Evolutionary conservation across 2,797 vertebrate genomes (phyloP).

Genomic region (Bufotes viridis): DNA sequence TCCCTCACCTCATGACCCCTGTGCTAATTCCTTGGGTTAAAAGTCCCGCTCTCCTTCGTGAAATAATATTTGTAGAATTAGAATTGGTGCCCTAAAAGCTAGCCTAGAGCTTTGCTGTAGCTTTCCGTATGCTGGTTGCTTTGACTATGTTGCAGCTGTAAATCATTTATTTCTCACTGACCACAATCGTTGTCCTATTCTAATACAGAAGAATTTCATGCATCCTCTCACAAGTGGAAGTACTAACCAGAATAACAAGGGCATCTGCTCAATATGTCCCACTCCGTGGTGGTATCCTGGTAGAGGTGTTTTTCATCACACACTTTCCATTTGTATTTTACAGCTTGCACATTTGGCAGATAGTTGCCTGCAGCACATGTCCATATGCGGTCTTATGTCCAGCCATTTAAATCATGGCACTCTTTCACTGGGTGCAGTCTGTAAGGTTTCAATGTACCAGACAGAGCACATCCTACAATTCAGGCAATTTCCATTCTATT

Average conservation of each 20-base stretch:
- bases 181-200: conserved; percentile 68
- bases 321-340: no score
- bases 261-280: conserved; percentile 71
- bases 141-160: conserved; percentile 44
- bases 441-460: no score
- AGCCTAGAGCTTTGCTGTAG: neutral
- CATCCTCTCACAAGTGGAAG: conserved; percentile 74
- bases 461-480: no score
- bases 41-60: neutral
- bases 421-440: no score
- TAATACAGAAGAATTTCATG: conserved; percentile 83
- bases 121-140: conserved; percentile 26
- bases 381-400: no score
- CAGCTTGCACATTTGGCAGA: no score
- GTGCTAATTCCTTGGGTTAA: neutral
- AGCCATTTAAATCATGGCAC: no score
- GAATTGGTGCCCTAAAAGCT: neutral
- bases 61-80: neutral
- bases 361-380: no score
- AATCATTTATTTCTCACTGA: conserved; percentile 67
- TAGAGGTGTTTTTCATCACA: conserved; percentile 35
- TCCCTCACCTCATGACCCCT: neutral
- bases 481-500: no score
- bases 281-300: conserved; percentile 76
- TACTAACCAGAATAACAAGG: conserved; percentile 76